Conservation (phyloP, 2,888 invertebrate genomes). For the Eledona agricola region DNA sequence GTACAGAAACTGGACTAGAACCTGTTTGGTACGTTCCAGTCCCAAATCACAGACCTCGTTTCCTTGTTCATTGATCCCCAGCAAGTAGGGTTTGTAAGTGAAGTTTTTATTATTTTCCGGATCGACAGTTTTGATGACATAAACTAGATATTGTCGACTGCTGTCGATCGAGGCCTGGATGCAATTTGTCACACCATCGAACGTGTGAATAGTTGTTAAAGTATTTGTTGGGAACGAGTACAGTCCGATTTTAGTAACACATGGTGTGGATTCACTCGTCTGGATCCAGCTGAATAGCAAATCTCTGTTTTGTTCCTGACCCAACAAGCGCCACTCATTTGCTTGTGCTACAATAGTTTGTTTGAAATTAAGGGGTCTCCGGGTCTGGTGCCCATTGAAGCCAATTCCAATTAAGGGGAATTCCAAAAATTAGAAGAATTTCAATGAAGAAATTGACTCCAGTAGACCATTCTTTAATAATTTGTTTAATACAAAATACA, state of each 20-base stretch:
- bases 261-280: conserved; percentile 38
- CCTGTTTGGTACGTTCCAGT: conserved; percentile 73
- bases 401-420: no score
- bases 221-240: conserved; percentile 70
- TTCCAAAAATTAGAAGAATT: no score
- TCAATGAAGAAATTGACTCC: no score
- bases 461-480: no score
- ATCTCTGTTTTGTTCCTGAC: conserved; percentile 81
- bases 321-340: conserved; percentile 81
- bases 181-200: conserved; percentile 71
- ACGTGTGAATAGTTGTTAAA: conserved; percentile 70
- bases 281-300: conserved; percentile 75
- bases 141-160: conserved; percentile 72
- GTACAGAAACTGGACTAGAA: conserved; percentile 82
- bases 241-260: conserved; percentile 66
- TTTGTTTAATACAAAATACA: no score
- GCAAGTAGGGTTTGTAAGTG: conserved; percentile 71
- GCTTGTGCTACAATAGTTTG: conserved; percentile 69
- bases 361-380: background rate
- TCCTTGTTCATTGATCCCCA: conserved; percentile 65
- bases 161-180: conserved; percentile 83
- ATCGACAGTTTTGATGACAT: conserved; percentile 69
- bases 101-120: conserved; percentile 42
- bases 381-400: no score
- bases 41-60: conserved; percentile 61